Conservation (phyloP, 2,113 vertebrate species). For the Motacilla alba region DNA sequence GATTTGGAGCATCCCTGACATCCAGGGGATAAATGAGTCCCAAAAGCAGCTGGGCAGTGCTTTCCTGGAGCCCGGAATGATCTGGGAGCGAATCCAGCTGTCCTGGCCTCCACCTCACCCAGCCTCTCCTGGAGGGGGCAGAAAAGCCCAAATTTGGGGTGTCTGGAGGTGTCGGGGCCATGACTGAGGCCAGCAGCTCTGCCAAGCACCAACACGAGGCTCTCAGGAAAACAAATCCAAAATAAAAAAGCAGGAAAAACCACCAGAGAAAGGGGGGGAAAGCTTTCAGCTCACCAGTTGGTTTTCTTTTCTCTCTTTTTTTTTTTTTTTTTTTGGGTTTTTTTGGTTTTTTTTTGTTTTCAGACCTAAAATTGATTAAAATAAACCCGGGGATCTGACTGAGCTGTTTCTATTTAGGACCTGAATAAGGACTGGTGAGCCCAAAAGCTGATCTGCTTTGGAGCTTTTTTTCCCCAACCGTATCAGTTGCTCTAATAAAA, state of each 20-base stretch:
- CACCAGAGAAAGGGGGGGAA: fast-evolving
- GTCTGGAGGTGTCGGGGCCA: fast-evolving
- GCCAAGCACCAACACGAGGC: neutral
- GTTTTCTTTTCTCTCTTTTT: neutral
- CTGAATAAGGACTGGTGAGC: conserved; percentile 19
- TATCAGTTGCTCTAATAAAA: conserved; percentile 15
- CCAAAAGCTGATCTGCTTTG: conserved; percentile 57
- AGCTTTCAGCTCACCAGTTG: neutral
- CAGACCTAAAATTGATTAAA: conserved; percentile 54
- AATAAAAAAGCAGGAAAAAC: fast-evolving
- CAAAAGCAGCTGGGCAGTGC: neutral
- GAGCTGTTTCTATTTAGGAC: conserved; percentile 51
- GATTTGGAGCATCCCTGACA: neutral
- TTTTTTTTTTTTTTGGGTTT: neutral
- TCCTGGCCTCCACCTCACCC: too few relatives aligned
- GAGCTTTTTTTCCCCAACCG: neutral
- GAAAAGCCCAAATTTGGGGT: neutral
- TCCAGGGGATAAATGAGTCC: neutral
- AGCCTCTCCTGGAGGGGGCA: neutral
- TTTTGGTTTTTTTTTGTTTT: neutral
- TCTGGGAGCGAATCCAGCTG: neutral
- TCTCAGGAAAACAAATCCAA: neutral
- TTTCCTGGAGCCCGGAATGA: neutral
- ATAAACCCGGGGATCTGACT: conserved; percentile 42
- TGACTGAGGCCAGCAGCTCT: neutral